phyloP scores from a whole-genome alignment of 1,140 invertebrate species.

The Drosophila arawakana region DNA sequence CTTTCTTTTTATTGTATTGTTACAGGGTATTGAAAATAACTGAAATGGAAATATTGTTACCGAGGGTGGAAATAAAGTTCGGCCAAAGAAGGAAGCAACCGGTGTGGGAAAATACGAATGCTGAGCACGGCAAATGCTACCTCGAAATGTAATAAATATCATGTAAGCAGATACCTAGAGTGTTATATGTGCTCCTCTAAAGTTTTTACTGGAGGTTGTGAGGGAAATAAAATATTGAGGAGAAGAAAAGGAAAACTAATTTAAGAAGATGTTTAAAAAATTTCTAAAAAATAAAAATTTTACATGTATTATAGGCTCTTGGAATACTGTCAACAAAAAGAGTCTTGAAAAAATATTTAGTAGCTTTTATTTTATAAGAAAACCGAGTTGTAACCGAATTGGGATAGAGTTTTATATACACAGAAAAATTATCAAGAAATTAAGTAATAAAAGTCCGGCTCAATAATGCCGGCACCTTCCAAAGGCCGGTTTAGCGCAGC shows the following conservation, averaged over 20 bases:
- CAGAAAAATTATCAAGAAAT: not conserved
- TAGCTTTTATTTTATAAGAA: not conserved
- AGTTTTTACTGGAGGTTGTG: conserved; percentile 22
- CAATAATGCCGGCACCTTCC: conserved; percentile 12
- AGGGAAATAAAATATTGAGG: not conserved
- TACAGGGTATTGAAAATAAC: conserved; percentile 28
- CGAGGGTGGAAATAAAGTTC: conserved; percentile 32
- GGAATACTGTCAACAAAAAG: not conserved
- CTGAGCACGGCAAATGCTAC: conserved; percentile 38
- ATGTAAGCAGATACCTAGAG: conserved; percentile 39
- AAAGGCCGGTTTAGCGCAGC: not conserved
- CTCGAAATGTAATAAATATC: conserved; percentile 41
- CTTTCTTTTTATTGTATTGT: not conserved
- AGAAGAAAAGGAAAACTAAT: not conserved
- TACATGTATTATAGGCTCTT: too few species aligned
- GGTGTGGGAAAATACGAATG: conserved; percentile 19
- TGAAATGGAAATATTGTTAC: conserved; percentile 35
- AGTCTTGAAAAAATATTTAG: not conserved
- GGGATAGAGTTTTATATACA: not conserved
- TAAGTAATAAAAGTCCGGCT: not conserved
- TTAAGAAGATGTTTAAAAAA: not conserved
- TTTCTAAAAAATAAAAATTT: too few species aligned
- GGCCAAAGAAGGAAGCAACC: not conserved
- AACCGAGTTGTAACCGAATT: not conserved
- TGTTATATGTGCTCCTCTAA: conserved; percentile 26